Evolutionary conservation across 2,888 invertebrate species (phyloP), one percentile per base, ranked within the genome.

Genomic region (Watsonalla cultraria): DNA sequence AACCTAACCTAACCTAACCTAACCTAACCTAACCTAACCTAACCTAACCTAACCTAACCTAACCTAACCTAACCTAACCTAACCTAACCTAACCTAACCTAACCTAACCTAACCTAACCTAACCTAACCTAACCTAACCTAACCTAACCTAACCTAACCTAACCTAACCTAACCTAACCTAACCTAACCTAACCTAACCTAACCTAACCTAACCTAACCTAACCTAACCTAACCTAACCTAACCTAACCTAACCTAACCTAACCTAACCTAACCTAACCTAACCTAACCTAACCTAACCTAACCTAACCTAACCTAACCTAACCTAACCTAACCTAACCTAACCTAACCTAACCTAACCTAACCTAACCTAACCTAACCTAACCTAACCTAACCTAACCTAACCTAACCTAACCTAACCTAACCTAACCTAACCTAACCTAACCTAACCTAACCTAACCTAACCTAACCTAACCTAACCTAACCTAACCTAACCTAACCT

Each of bases 1-100:
- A 46, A 46, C 46, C 46, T 46, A 46, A 46, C 46, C 46, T 46
- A 46, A 46, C 46, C 46, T 46, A 46, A 51, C 51, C 51, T 51
- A 51, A 51, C 51, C 51, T 51, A 51, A 51, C 51, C 51, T 51
- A 51, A 51, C 51, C 51, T 51, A 51, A 51, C 51, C 51, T 51
- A 51, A 51, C 51, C 51, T 51, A 51, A 51, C 51, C 51, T 51
- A 51, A 51, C 51, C 51, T 51, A 51, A 51, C 51, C 51, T 51
- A 51, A 51, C 51, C 51, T 51, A 51, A 51, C 51, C 51, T 39
- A 49, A 49, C 37, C 37, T 39, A 49, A 49, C 51, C 51, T 45
- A 47, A 47, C 47, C 42, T 51, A 51, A 51, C 51, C 51, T 51
- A 51, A 51, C 51, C 51, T 51, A 51, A 51, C 51, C 51, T 51